These are phyloP conservation scores for Sycophila sp. DNA, from an alignment of 1,140 invertebrate genomes.

Conservation along the genomic window DNA sequence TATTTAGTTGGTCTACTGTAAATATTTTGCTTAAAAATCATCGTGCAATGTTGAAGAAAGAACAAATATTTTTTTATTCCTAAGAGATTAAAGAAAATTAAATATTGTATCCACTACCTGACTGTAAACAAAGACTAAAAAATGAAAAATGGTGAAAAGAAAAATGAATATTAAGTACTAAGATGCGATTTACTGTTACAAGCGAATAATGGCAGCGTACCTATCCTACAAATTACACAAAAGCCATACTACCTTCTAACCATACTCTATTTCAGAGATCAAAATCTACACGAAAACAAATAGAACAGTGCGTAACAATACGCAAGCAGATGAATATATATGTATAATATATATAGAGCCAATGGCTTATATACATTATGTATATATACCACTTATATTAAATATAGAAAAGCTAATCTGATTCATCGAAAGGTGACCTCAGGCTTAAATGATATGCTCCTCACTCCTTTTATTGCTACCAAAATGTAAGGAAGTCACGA, in stretches of 20 bases:
- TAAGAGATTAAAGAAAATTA: background rate
- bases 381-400: constrained; percentile 50
- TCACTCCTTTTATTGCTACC: background rate
- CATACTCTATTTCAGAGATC: constrained; percentile 12
- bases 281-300: constrained; percentile 29
- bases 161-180: constrained; percentile 22
- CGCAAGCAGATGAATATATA: constrained; percentile 44
- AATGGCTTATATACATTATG: constrained; percentile 54
- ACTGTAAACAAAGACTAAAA: constrained; percentile 6
- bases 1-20: background rate
- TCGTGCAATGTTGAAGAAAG: background rate
- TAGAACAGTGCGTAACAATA: constrained; percentile 21
- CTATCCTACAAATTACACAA: constrained; percentile 30
- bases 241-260: constrained; percentile 33
- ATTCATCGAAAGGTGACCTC: background rate
- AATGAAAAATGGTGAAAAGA: constrained; percentile 7
- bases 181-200: constrained; percentile 43
- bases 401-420: background rate
- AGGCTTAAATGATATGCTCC: background rate
- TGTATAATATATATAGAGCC: constrained; percentile 54
- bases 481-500: background rate
- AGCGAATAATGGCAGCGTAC: constrained; percentile 13
- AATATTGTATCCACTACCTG: background rate
- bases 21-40: background rate
- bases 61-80: background rate